These are phyloP conservation scores for Phylloscopus whistleri DNA, from an alignment of 2,113 vertebrate species.

Conservation along the genomic window DNA sequence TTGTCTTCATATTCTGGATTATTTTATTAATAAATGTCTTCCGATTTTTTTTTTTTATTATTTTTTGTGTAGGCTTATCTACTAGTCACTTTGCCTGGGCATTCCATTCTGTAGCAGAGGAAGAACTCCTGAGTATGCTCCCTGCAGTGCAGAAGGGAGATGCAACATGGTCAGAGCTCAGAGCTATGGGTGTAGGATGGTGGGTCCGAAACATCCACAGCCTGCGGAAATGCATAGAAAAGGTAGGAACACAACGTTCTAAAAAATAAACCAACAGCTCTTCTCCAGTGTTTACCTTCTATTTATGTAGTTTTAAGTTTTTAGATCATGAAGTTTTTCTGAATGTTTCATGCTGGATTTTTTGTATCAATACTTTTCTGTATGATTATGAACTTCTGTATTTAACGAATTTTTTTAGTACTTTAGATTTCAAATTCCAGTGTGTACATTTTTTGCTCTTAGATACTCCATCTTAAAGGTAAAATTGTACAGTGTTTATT, in stretches of 20 bases:
- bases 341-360: background rate
- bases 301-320: background rate
- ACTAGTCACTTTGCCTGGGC: conserved; percentile 97
- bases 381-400: background rate
- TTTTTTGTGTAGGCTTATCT: conserved; percentile 81
- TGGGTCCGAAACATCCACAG: conserved; percentile 91
- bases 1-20: background rate
- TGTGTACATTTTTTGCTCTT: background rate
- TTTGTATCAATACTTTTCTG: background rate
- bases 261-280: background rate
- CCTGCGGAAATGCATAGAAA: conserved; percentile 91
- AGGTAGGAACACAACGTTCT: conserved; percentile 72
- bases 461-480: background rate
- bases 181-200: conserved; percentile 96
- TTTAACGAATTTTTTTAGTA: background rate
- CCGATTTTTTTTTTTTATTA: background rate
- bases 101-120: conserved; percentile 96
- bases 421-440: background rate
- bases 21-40: background rate
- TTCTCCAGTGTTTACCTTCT: background rate
- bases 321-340: background rate
- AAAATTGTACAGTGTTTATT: background rate
- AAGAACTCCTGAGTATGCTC: conserved; percentile 91
- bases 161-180: conserved; percentile 89
- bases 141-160: conserved; percentile 89